Evolutionary conservation across 1,140 invertebrate species (phyloP), one percentile per base, ranked within the genome.

Genomic region (Oreohelix idahoensis): DNA sequence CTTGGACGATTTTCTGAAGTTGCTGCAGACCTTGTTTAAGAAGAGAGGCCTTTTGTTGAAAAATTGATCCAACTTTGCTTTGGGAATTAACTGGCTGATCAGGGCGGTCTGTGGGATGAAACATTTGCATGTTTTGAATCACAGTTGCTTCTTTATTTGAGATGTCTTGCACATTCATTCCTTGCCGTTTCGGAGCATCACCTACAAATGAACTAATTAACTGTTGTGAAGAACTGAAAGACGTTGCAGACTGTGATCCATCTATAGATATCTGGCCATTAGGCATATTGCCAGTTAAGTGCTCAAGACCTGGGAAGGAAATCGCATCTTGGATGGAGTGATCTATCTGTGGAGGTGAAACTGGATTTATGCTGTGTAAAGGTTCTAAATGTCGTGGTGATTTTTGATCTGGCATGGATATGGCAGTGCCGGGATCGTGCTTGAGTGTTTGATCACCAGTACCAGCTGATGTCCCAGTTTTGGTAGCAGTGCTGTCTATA

Each of bases 51-150:
- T 75, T 75, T 49, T 36, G 10, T 13, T 75, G 26, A 15, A 39
- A 42, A 13, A 38, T 15, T 11, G 35, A 29, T 71, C 38, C 15
- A 1, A 39, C 8, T n/a, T 71, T 71, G 23, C 23, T 58, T 23
- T 71, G 69, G 73, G 35, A 39, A 2, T 29, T 36, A 45, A 13
- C 5, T 75, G 39, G n/a, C 2, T 29, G 8, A 29, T 75, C 73
- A 2, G 73, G 42, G 4, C 73, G 36, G 13, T 75, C 73, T 15
- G 73, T 29, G 23, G 73, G 73, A 29, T 75, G 73, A 75, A 75
- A 75, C 73, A 75, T 75, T 29, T 75, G 73, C 10, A 42, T 75
- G 15, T 49, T 36, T 49, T 75, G 38, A 49, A 75, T 39, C 8
- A 23, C 42, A n/a, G n/a, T n/a, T n/a, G n/a, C n/a, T n/a, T n/a